Evolutionary conservation across 2,113 vertebrate genomes (phyloP).

Genomic region (Phycodurus eques): DNA sequence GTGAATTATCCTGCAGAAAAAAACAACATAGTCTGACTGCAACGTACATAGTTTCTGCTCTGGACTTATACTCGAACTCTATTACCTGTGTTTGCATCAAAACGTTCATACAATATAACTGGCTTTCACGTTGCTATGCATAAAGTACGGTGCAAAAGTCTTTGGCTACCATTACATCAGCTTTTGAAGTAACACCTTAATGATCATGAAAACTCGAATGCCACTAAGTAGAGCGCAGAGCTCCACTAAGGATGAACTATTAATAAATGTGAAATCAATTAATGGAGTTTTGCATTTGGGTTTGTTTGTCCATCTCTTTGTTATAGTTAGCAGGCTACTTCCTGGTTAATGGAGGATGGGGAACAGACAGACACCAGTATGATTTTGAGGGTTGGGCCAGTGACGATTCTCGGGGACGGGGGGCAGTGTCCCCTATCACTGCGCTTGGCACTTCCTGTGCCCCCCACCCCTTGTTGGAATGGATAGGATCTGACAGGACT

Average conservation of each 20-base stretch:
- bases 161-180: background rate
- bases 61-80: background rate
- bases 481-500: too few relatives aligned
- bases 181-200: background rate
- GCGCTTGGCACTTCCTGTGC: too few relatives aligned
- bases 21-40: slow-evolving; percentile 51
- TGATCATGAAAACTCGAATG: background rate
- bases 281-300: background rate
- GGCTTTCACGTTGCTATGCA: background rate
- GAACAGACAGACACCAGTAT: too few relatives aligned
- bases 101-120: too few relatives aligned
- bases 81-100: background rate
- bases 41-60: slow-evolving; percentile 18
- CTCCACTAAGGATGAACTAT: background rate
- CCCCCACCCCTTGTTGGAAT: too few relatives aligned
- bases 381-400: too few relatives aligned
- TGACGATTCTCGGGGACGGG: too few relatives aligned
- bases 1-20: slow-evolving; percentile 89
- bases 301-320: background rate
- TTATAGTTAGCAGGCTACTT: background rate
- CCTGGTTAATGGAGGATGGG: background rate
- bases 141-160: background rate
- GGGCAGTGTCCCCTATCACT: too few relatives aligned
- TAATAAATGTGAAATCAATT: background rate
- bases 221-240: background rate